A percentile compares a stretch with the other conserved stretches of the same genome.
These are phyloP conservation scores for Neopelma chrysocephalum DNA, from an alignment of 2,797 vertebrate species.

Conservation along the genomic window DNA sequence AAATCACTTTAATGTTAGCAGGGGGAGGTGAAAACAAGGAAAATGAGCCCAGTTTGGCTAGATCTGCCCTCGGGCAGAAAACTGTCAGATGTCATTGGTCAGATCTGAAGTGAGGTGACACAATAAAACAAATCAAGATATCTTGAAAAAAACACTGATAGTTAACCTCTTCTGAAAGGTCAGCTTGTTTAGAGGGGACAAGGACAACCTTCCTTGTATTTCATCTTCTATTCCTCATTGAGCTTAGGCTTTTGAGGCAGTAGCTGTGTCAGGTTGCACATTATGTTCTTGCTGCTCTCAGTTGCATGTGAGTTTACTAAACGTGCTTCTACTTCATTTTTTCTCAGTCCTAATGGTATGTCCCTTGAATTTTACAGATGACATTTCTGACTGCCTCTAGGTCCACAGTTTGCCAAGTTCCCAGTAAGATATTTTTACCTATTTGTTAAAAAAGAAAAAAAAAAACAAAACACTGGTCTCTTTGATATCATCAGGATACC, in stretches of 20 bases:
- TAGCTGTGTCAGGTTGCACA: background rate
- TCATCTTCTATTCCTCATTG: background rate
- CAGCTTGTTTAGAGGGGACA: background rate
- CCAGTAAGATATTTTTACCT: background rate
- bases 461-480: background rate
- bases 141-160: background rate
- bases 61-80: slow-evolving; percentile 12
- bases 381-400: background rate
- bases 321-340: background rate
- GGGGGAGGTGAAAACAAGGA: background rate
- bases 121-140: slow-evolving; percentile 34
- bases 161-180: slow-evolving; percentile 22
- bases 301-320: background rate
- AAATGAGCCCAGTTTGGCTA: background rate
- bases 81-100: background rate
- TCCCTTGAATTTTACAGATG: background rate
- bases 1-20: background rate
- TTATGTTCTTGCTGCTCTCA: background rate
- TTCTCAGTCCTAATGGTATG: background rate
- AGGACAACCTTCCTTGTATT: background rate
- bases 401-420: background rate
- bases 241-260: background rate
- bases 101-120: slow-evolving; percentile 14
- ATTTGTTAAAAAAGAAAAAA: background rate
- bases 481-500: background rate